Conservation (phyloP, 2,113 vertebrate genomes). For the Nothocercus julius region DNA sequence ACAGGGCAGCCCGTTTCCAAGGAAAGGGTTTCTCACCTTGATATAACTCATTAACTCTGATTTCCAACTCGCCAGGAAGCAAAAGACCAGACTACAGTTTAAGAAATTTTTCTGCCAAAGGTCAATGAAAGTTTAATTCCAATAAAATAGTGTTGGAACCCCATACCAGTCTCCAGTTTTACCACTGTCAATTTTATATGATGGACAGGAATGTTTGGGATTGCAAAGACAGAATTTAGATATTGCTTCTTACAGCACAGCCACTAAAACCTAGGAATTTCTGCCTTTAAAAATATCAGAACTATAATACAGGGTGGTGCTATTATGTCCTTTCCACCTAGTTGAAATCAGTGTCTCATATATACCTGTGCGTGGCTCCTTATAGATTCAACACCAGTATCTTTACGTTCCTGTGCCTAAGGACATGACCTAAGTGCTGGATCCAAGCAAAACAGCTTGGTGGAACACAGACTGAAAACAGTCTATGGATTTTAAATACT, state of each 20-base stretch:
- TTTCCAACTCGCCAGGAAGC: constrained; percentile 31
- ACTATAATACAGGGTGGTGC: background rate
- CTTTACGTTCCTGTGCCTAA: background rate
- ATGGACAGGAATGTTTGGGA: background rate
- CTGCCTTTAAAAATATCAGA: background rate
- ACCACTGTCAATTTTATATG: background rate
- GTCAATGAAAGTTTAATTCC: constrained; percentile 40
- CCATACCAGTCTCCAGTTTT: background rate
- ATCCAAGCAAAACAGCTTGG: background rate
- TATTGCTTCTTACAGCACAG: background rate
- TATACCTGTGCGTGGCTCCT: background rate
- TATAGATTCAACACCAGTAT: fast-evolving
- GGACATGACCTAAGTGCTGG: background rate
- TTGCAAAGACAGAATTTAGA: background rate
- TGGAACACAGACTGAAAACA: background rate
- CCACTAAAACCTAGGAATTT: background rate
- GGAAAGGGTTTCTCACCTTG: constrained; percentile 55
- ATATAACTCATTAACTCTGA: constrained; percentile 38
- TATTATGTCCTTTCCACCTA: background rate
- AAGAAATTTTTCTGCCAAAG: constrained; percentile 36
- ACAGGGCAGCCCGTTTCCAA: constrained; percentile 16
- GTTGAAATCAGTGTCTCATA: background rate
- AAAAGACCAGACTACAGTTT: constrained; percentile 6
- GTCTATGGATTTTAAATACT: background rate
- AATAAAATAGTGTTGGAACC: background rate